Percentiles rank a stretch among this genome's conserved stretches.
Evolutionary conservation across 2,888 invertebrate genomes (phyloP).

Genomic region (Eilema caniola): DNA sequence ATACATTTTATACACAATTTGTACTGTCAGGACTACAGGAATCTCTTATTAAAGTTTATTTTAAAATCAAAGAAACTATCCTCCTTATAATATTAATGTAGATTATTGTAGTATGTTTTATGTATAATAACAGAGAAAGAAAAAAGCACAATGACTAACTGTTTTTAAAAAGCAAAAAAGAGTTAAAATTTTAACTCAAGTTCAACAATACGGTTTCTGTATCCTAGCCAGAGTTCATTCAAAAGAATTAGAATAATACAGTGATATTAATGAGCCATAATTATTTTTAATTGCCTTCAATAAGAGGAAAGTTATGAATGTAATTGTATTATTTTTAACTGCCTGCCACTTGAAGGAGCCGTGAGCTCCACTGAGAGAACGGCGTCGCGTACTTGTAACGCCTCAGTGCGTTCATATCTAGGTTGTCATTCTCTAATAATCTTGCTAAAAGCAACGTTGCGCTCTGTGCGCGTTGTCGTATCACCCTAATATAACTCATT

Average conservation of each 20-base stretch:
- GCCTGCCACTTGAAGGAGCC: neutral
- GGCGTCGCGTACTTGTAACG: neutral
- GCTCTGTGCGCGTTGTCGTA: neutral
- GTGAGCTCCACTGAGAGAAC: neutral
- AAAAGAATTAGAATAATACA: neutral
- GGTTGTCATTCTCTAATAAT: slow-evolving; percentile 4
- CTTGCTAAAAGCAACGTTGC: neutral
- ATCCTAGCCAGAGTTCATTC: neutral
- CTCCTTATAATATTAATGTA: no score
- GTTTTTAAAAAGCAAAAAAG: neutral
- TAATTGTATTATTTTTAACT: neutral
- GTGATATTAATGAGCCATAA: neutral
- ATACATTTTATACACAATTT: no score
- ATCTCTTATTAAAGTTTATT: no score
- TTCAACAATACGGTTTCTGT: neutral
- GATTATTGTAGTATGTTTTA: no score
- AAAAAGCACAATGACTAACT: no score
- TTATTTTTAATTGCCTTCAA: slow-evolving; percentile 1
- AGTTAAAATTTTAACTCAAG: neutral
- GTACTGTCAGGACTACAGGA: no score
- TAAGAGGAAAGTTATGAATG: neutral
- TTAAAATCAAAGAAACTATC: no score
- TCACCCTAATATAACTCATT: neutral
- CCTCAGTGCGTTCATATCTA: neutral
- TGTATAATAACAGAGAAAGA: no score